A percentile compares a stretch with the other conserved stretches of the same genome.
Conservation (phyloP, 2,797 vertebrate genomes). For the Lateolabrax maculatus region DNA sequence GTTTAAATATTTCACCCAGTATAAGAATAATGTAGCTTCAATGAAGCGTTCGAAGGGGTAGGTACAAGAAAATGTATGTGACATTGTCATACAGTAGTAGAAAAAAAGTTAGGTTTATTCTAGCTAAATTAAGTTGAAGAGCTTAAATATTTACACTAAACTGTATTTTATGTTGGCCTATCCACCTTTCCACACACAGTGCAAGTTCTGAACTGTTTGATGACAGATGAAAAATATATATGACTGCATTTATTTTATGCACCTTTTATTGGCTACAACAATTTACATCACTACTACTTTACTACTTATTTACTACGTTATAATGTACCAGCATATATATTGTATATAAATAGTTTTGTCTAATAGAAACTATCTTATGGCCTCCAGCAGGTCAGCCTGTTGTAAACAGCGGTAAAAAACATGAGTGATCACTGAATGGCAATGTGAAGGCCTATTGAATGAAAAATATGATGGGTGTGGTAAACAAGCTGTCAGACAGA, state of each 20-base stretch:
- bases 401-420: no score
- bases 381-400: not conserved
- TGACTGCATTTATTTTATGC: not conserved
- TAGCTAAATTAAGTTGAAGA: not conserved
- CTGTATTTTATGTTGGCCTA: not conserved
- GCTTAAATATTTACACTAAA: not conserved
- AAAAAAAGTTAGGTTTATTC: not conserved
- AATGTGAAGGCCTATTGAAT: not conserved
- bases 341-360: not conserved
- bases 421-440: not conserved
- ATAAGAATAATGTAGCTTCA: constrained; percentile 70
- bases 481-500: not conserved
- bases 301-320: not conserved
- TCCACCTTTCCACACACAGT: not conserved
- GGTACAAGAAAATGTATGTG: not conserved
- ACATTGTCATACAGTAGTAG: not conserved
- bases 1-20: constrained; percentile 18
- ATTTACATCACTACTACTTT: not conserved
- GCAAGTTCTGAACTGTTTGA: not conserved
- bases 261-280: not conserved
- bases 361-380: not conserved
- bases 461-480: not conserved
- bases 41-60: constrained; percentile 60
- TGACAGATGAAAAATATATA: not conserved
- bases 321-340: not conserved